Conservation (phyloP, 1,140 invertebrate genomes). For the Cydia fagiglandana region DNA sequence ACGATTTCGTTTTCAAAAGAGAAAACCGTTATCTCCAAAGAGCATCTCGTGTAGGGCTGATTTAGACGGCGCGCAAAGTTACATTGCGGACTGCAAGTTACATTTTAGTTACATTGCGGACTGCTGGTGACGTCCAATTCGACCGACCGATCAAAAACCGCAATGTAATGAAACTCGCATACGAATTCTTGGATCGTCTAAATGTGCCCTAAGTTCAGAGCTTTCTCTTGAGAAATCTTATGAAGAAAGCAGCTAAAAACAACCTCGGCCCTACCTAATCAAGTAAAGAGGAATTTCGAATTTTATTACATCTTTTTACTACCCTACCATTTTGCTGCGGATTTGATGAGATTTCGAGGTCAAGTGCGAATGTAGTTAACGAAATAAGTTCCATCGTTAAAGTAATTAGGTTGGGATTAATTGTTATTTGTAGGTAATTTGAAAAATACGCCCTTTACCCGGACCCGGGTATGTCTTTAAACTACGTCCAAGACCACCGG, state of each 20-base stretch:
- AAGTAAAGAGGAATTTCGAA: background rate
- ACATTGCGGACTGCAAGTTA: too few species aligned
- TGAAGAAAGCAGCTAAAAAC: background rate
- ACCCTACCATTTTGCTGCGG: background rate
- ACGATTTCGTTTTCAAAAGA: background rate
- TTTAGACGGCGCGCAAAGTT: too few species aligned
- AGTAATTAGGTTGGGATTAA: slow-evolving; percentile 4
- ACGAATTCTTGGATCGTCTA: too few species aligned
- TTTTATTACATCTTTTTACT: slow-evolving; percentile 17
- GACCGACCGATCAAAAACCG: too few species aligned
- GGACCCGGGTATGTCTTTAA: too few species aligned
- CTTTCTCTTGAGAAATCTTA: background rate
- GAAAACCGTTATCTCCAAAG: background rate
- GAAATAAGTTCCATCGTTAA: background rate
- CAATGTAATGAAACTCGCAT: too few species aligned
- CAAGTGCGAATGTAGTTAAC: background rate
- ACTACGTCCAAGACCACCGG: too few species aligned
- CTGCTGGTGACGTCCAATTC: too few species aligned
- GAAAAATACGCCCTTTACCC: background rate
- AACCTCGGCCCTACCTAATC: background rate
- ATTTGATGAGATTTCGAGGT: background rate
- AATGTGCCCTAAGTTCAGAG: too few species aligned
- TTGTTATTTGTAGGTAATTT: background rate
- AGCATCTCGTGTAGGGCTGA: too few species aligned
- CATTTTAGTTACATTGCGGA: too few species aligned